These are phyloP conservation scores for Drosophila parvula DNA, from an alignment of 1,140 invertebrate species.

Conservation along the genomic window DNA sequence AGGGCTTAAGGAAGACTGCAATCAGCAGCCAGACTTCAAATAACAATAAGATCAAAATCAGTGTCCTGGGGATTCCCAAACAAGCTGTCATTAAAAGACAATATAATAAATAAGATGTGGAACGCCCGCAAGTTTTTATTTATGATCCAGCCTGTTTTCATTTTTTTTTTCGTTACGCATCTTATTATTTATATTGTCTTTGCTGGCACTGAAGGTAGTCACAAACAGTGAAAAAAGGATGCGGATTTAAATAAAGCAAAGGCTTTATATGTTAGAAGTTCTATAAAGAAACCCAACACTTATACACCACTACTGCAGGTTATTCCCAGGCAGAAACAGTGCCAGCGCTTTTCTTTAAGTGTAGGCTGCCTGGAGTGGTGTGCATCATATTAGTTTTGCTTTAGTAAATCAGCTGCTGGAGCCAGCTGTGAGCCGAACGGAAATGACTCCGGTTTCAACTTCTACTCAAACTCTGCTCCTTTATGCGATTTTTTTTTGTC, in stretches of 20 bases:
- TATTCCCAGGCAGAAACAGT: too few species aligned
- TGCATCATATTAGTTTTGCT: slow-evolving; percentile 65
- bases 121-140: too few species aligned
- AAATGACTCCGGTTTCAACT: slow-evolving; percentile 24
- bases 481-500: slow-evolving; percentile 40
- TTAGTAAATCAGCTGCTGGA: slow-evolving; percentile 52
- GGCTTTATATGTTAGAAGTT: not conserved
- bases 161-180: too few species aligned
- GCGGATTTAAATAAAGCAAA: too few species aligned
- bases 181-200: not conserved
- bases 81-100: too few species aligned
- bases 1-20: not conserved
- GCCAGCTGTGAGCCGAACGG: slow-evolving; percentile 32
- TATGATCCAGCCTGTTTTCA: too few species aligned
- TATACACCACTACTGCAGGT: too few species aligned
- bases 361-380: slow-evolving; percentile 3
- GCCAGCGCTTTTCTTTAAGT: not conserved
- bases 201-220: not conserved
- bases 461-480: not conserved
- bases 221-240: too few species aligned
- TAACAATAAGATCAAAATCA: not conserved
- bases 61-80: not conserved
- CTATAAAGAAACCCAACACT: not conserved
- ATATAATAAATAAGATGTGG: too few species aligned
- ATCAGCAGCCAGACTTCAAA: not conserved